Conservation (phyloP, 2,113 vertebrate genomes). For the Centropristis striata region DNA sequence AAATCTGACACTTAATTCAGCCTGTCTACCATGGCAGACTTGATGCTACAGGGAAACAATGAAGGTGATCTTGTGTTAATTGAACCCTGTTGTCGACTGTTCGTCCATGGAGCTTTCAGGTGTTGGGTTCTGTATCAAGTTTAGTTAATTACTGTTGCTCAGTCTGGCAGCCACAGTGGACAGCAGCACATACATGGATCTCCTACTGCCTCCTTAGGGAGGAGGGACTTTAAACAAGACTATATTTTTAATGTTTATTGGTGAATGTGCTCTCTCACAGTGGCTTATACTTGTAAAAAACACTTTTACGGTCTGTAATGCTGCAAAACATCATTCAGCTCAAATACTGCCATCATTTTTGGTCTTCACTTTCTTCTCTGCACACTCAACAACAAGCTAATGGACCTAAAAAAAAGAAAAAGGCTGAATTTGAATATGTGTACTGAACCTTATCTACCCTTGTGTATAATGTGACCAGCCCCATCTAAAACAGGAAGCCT, state of each 20-base stretch:
- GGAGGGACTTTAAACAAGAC: neutral
- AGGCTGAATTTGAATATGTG: slow-evolving; percentile 35
- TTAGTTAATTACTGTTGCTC: slow-evolving; percentile 74
- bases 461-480: slow-evolving; percentile 39
- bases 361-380: slow-evolving; percentile 13
- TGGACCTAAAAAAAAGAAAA: slow-evolving; percentile 16
- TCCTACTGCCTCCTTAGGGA: neutral
- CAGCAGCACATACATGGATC: neutral
- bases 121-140: slow-evolving; percentile 72
- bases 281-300: neutral
- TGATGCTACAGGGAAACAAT: slow-evolving; percentile 31
- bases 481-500: slow-evolving; percentile 14
- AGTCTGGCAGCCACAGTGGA: slow-evolving; percentile 20
- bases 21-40: slow-evolving; percentile 27
- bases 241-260: neutral
- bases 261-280: neutral
- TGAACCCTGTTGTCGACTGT: slow-evolving; percentile 57
- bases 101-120: slow-evolving; percentile 52
- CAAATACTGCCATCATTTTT: neutral
- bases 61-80: slow-evolving; percentile 68
- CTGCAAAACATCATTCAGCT: neutral
- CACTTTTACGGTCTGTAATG: slow-evolving; percentile 4
- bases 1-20: slow-evolving; percentile 59
- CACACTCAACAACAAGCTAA: slow-evolving; percentile 34
- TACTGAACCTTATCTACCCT: slow-evolving; percentile 24